phyloP scores from a whole-genome alignment of 1,140 invertebrate species.

The Dendroctonus ponderosae region DNA sequence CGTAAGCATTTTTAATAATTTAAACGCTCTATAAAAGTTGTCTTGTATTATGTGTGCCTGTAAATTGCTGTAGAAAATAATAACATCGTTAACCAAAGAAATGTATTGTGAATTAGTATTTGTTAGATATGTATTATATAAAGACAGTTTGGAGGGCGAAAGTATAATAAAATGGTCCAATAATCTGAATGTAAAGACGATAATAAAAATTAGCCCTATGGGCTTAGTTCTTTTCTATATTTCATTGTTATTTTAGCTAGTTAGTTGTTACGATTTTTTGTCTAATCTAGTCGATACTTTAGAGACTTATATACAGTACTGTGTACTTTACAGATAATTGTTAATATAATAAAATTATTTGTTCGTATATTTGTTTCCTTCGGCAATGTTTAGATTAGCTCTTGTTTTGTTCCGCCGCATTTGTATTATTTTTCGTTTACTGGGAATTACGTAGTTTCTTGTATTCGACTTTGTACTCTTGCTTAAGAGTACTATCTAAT shows the following conservation, averaged over 20 bases:
- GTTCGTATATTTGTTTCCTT: constrained; percentile 6
- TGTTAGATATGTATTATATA: constrained; percentile 1
- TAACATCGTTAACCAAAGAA: neutral
- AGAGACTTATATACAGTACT: constrained; percentile 30
- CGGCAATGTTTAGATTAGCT: no score
- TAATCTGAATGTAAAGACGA: no score
- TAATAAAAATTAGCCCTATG: constrained; percentile 14
- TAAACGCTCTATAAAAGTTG: neutral
- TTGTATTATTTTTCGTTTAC: no score
- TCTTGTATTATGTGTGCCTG: constrained; percentile 1
- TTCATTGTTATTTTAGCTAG: constrained; percentile 5
- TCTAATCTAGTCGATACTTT: constrained; percentile 39
- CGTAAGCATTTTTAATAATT: no score
- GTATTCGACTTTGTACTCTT: no score
- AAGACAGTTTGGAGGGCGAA: constrained; percentile 17
- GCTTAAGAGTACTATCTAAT: no score
- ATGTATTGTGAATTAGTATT: neutral
- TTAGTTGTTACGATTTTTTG: constrained; percentile 21
- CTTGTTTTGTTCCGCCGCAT: no score
- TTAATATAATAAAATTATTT: constrained; percentile 29
- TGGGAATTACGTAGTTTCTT: no score
- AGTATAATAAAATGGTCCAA: no score
- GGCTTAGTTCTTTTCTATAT: constrained; percentile 9
- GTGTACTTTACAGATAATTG: constrained; percentile 36
- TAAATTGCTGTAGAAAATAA: constrained; percentile 1